Conservation (phyloP, 2,888 invertebrate species). For the Thereva unica region DNA sequence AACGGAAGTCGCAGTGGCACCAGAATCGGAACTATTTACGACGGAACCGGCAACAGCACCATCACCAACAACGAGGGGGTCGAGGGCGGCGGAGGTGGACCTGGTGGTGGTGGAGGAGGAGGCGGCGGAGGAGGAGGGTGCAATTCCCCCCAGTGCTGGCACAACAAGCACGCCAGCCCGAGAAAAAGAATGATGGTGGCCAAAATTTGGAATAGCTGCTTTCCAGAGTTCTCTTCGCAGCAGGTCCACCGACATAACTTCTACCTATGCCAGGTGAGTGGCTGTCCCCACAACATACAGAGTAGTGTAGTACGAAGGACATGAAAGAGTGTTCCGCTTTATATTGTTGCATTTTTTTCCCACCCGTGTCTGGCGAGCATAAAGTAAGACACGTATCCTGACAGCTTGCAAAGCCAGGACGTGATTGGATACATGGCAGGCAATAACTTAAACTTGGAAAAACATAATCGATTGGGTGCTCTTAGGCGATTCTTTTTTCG, state of each 20-base stretch:
- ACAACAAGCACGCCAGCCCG: conserved; percentile 2
- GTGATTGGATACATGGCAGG: too few species aligned
- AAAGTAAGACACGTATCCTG: too few species aligned
- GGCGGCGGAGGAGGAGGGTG: neutral
- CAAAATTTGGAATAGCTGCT: conserved; percentile 58
- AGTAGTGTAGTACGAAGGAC: neutral
- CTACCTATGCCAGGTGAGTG: conserved; percentile 56
- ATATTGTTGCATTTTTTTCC: conserved; percentile 12
- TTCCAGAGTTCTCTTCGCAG: conserved; percentile 56
- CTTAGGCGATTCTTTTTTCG: too few species aligned
- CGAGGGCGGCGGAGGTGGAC: conserved; percentile 5
- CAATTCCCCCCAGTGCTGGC: conserved; percentile 26
- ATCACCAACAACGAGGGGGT: conserved; percentile 6
- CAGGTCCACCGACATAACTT: conserved; percentile 57
- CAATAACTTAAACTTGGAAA: too few species aligned
- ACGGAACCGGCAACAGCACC: conserved; percentile 15
- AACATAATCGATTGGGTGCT: too few species aligned
- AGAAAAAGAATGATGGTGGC: conserved; percentile 57
- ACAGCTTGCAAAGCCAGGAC: too few species aligned
- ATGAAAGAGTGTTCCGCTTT: neutral
- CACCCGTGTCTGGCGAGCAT: too few species aligned
- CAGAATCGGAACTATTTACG: conserved; percentile 2
- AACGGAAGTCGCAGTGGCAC: conserved; percentile 26
- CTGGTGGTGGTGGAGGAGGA: neutral
- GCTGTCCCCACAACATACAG: neutral